A percentile compares a stretch with the other conserved stretches of the same genome.
Evolutionary conservation across 2,113 vertebrate species (phyloP).

Genomic region (Dasyprocta punctata): DNA sequence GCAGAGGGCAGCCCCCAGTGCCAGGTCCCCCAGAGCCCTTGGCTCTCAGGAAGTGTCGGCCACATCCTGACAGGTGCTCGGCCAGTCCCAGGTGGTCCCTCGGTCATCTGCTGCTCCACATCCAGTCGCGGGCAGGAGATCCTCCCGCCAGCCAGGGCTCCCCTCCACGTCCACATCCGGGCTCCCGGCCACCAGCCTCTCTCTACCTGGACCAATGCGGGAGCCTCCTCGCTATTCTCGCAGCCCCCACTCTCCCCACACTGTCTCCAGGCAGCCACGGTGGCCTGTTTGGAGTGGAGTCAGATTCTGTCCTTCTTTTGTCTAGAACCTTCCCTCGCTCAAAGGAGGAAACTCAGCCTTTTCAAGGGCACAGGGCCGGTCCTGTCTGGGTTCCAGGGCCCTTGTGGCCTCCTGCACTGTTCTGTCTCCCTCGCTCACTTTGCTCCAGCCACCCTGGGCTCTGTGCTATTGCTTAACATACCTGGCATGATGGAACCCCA

Average conservation of each 20-base stretch:
- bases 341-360: neutral
- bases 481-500: neutral
- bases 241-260: too few relatives aligned
- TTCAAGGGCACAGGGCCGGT: neutral
- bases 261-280: neutral
- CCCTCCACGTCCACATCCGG: neutral
- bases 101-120: neutral
- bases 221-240: accelerated
- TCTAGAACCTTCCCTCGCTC: neutral
- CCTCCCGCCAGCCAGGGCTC: neutral
- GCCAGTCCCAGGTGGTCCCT: neutral
- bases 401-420: neutral
- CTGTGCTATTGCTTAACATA: too few relatives aligned
- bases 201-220: neutral
- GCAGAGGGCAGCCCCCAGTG: neutral
- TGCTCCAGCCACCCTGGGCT: neutral
- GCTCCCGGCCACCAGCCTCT: neutral
- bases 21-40: too few relatives aligned
- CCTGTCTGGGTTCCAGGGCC: neutral
- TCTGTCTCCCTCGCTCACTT: neutral
- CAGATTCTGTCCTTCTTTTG: neutral
- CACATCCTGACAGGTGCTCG: neutral
- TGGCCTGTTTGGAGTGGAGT: neutral
- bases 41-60: neutral
- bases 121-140: neutral